phyloP scores from a whole-genome alignment of 1,140 invertebrate genomes.

The Drosophila lacertosa region DNA sequence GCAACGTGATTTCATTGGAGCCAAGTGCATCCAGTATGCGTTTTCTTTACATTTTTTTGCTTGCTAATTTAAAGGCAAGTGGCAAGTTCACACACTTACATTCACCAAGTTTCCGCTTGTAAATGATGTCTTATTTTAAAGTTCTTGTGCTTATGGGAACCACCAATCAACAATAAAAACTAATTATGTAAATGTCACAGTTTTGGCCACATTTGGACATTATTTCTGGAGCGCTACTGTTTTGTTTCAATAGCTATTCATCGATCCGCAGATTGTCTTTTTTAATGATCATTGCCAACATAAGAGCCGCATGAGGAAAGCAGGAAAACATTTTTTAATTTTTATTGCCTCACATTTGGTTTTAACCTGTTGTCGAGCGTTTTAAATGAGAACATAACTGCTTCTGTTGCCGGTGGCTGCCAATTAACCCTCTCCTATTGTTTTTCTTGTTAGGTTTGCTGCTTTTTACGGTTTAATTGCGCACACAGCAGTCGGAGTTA shows the following conservation, averaged over 20 bases:
- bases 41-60: slow-evolving; percentile 14
- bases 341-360: slow-evolving; percentile 68
- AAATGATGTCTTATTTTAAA: slow-evolving; percentile 4
- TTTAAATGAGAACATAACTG: slow-evolving; percentile 83
- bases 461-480: slow-evolving; percentile 74
- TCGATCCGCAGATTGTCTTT: slow-evolving; percentile 20
- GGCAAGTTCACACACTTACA: slow-evolving; percentile 47
- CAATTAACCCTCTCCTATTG: slow-evolving; percentile 70
- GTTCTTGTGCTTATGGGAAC: slow-evolving; percentile 23
- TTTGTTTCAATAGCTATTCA: slow-evolving; percentile 16
- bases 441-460: slow-evolving; percentile 36
- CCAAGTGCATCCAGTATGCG: neutral
- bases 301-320: slow-evolving; percentile 19
- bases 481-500: slow-evolving; percentile 35
- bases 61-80: neutral
- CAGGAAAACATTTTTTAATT: slow-evolving; percentile 70
- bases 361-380: slow-evolving; percentile 73
- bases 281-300: slow-evolving; percentile 47
- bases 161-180: slow-evolving; percentile 64
- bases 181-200: slow-evolving; percentile 80
- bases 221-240: slow-evolving; percentile 45
- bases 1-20: slow-evolving; percentile 27
- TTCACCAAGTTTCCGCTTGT: slow-evolving; percentile 51
- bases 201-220: slow-evolving; percentile 11
- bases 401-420: slow-evolving; percentile 63